phyloP scores from a whole-genome alignment of 1,140 invertebrate species.

The Ridgeia piscesae region DNA sequence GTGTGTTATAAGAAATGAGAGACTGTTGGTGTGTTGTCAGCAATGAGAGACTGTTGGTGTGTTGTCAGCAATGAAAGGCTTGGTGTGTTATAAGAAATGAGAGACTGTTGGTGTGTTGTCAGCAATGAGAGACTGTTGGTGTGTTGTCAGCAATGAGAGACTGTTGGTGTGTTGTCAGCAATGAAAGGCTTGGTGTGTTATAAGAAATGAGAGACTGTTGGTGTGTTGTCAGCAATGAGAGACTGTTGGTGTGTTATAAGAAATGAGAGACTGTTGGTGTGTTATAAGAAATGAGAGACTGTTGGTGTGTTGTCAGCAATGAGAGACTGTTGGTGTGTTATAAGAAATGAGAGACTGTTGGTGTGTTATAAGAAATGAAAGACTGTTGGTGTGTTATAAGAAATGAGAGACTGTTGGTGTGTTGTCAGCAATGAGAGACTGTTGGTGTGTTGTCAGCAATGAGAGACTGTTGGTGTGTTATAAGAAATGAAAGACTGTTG shows the following conservation, averaged over 20 bases:
- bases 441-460: too few species aligned
- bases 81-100: neutral
- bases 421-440: slow-evolving; percentile 11
- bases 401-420: neutral
- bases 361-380: slow-evolving; percentile 12
- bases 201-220: slow-evolving; percentile 16
- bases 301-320: too few species aligned
- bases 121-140: neutral
- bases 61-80: too few species aligned
- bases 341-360: neutral
- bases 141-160: too few species aligned
- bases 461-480: neutral
- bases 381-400: neutral
- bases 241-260: too few species aligned
- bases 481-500: neutral
- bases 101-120: neutral
- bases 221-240: too few species aligned
- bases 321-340: too few species aligned
- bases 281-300: too few species aligned
- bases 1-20: neutral
- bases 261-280: too few species aligned
- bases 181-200: neutral
- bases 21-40: neutral
- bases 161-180: neutral
- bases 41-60: too few species aligned